These are phyloP conservation scores for Aldabrachelys gigantea DNA, from an alignment of 2,113 vertebrate genomes.

Conservation along the genomic window DNA sequence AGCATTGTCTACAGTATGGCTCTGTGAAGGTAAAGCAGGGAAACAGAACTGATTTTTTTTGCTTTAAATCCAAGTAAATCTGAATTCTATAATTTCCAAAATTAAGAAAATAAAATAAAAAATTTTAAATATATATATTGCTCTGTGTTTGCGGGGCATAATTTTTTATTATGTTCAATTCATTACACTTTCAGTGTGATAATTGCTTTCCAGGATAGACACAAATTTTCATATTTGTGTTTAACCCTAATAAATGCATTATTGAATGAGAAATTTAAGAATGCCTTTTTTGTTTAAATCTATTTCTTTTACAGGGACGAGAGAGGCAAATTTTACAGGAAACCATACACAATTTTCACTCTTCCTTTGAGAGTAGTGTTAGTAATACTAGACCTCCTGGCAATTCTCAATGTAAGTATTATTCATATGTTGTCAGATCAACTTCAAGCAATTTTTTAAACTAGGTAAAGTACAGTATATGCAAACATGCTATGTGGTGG, in stretches of 20 bases:
- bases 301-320: slow-evolving; percentile 84
- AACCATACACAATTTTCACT: slow-evolving; percentile 98
- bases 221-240: neutral
- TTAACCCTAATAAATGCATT: neutral
- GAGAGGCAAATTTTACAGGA: slow-evolving; percentile 97
- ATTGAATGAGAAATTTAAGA: slow-evolving; percentile 38
- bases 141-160: neutral
- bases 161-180: neutral
- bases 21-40: neutral
- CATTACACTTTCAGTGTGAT: neutral
- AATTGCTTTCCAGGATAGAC: neutral
- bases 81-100: neutral
- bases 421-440: neutral
- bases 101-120: neutral
- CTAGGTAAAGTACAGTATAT: neutral
- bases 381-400: slow-evolving; percentile 90
- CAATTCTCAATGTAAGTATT: slow-evolving; percentile 86
- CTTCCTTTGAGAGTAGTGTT: slow-evolving; percentile 97
- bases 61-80: neutral
- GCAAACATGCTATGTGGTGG: neutral
- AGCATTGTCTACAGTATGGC: no score
- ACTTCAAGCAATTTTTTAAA: neutral
- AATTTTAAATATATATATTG: neutral
- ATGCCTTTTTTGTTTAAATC: slow-evolving; percentile 37
- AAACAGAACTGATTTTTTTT: neutral